Conservation (phyloP, 2,888 invertebrate genomes). For the Drosophila anomalata region DNA sequence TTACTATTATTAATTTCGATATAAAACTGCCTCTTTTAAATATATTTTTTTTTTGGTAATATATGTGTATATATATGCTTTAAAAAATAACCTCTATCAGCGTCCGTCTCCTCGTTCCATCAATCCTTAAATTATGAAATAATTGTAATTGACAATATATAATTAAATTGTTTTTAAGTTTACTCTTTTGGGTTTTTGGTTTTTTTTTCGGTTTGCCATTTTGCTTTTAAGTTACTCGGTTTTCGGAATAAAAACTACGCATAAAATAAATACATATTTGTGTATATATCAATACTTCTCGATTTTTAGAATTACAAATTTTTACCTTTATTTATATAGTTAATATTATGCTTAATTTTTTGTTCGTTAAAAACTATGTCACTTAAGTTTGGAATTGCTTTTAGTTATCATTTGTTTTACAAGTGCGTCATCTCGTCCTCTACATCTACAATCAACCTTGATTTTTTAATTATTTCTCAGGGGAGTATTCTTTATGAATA, state of each 20-base stretch:
- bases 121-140: conserved; percentile 75
- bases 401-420: conserved; percentile 77
- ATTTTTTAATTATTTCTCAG: not conserved
- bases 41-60: conserved; percentile 42
- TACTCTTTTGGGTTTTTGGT: conserved; percentile 25
- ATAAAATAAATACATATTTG: conserved; percentile 74
- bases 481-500: not conserved
- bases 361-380: conserved; percentile 68
- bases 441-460: conserved; percentile 22
- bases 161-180: conserved; percentile 68
- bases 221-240: conserved; percentile 23
- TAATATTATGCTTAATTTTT: conserved; percentile 22
- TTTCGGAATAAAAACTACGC: conserved; percentile 76
- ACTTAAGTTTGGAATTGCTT: conserved; percentile 80
- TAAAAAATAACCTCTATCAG: conserved; percentile 76
- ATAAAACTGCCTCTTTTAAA: conserved; percentile 70
- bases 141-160: conserved; percentile 78
- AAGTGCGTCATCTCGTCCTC: conserved; percentile 66
- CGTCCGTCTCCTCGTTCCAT: conserved; percentile 53
- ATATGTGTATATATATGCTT: conserved; percentile 66
- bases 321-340: conserved; percentile 31
- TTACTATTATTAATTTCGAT: conserved; percentile 73
- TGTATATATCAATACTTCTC: conserved; percentile 54
- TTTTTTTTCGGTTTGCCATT: not conserved
- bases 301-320: conserved; percentile 63